These are phyloP conservation scores for Pelecanoides urinatrix DNA, from an alignment of 2,113 vertebrate species.

Conservation along the genomic window DNA sequence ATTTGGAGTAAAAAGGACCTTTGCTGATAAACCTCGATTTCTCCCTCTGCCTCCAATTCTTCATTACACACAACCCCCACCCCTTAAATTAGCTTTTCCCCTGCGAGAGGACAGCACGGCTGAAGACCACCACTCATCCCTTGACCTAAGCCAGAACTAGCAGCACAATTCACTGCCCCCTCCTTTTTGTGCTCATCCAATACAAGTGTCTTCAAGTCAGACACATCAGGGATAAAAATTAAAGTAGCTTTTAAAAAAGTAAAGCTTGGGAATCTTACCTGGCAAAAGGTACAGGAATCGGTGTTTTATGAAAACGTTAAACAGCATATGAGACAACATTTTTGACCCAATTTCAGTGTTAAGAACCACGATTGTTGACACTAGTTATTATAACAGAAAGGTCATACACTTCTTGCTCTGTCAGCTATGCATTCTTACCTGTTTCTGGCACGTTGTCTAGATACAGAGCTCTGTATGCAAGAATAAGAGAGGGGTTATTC, in stretches of 20 bases:
- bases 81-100: background rate
- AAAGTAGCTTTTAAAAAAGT: background rate
- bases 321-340: background rate
- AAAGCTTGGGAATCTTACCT: background rate
- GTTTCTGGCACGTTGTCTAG: background rate
- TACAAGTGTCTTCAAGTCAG: background rate
- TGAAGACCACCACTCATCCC: accelerated
- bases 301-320: too few relatives aligned
- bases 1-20: background rate
- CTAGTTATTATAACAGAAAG: too few relatives aligned
- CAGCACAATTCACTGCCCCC: background rate
- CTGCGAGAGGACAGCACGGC: background rate
- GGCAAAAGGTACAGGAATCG: background rate
- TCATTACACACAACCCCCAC: too few relatives aligned
- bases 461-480: background rate
- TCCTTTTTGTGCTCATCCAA: background rate
- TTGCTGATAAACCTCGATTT: too few relatives aligned
- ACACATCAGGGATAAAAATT: background rate
- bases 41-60: background rate
- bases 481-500: background rate
- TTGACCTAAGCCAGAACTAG: accelerated
- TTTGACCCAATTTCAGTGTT: background rate
- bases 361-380: background rate
- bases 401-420: too few relatives aligned
- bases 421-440: background rate